Conservation (phyloP, 2,797 vertebrate genomes). For the Rhodeus uyekii region DNA sequence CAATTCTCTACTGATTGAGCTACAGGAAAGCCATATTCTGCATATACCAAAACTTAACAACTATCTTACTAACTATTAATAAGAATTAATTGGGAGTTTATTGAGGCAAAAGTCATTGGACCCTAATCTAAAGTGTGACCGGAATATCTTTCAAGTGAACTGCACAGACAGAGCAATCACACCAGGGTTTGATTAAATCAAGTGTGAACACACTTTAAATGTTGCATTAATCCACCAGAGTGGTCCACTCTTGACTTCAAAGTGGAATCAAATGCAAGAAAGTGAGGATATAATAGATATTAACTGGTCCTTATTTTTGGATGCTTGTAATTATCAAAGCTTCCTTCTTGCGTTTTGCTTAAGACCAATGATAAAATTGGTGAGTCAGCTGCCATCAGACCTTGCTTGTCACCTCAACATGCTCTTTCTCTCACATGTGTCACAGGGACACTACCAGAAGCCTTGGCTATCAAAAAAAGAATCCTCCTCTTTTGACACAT, state of each 20-base stretch:
- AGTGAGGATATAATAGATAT: background rate
- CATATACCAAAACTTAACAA: no score
- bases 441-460: constrained; percentile 39
- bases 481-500: constrained; percentile 51
- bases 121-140: no score
- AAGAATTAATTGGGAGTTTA: no score
- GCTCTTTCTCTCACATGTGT: constrained; percentile 28
- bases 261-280: background rate
- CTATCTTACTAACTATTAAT: no score
- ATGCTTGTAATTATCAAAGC: background rate
- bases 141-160: no score
- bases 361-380: background rate
- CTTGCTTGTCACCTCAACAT: constrained; percentile 15
- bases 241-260: background rate
- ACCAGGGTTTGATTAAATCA: background rate
- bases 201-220: background rate
- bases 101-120: no score
- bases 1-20: no score
- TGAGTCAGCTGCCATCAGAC: constrained; percentile 36
- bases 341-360: background rate
- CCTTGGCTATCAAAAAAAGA: constrained; percentile 51
- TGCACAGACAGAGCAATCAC: background rate
- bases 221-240: background rate
- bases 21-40: no score
- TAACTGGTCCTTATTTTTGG: background rate